Base-by-base conservation (phyloP, 1,140 invertebrate genomes). In the Leptinotarsa texana region DNA sequence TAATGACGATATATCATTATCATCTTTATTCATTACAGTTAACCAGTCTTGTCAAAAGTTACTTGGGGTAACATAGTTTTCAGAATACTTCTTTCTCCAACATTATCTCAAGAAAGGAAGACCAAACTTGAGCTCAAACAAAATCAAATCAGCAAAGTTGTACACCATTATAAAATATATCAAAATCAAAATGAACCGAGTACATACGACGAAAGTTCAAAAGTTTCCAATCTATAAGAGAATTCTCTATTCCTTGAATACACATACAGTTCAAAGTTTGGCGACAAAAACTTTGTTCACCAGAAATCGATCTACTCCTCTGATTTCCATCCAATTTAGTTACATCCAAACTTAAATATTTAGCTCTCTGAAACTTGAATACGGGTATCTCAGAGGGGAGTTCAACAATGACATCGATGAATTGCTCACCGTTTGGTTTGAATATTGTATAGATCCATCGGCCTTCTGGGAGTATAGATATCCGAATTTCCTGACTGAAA, bases 101-200 rank as follows among this genome's bases (percentile, higher is more conserved):
- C 33, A 42, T 42, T 42, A 42, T 42, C 8, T 42, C 33, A 42
- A 8, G 33, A 42, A 42, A 5, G 51, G 13, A 4, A 15, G 13
- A 57, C 5, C 51, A 57, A 42, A 57, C 51, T 57, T 15, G 51
- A 57, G 0, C 17, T 57, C n/a, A 18, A 15, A 18, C 51, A 57
- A 15, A 15, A 57, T 57, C n/a, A 15, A 57, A 57, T 57, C n/a
- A 15, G 15, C 51, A 17, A 57, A 18, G 51, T 57, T 57, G 51
- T 57, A 57, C n/a, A 42, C n/a, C 51, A 57, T 57, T 57, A 57
- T 57, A 57, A 57, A 57, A 57, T 57, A 57, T 57, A 57, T 57
- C 51, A 18, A 57, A 17, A 57, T 57, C 51, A 57, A 57, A 57
- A 57, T 18, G 15, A 57, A 57, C 51, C n/a, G 51, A 57, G n/a